Evolutionary conservation across 2,888 invertebrate genomes (phyloP), one percentile per base, ranked within the genome.

Genomic region (Drosophila kanekoi): DNA sequence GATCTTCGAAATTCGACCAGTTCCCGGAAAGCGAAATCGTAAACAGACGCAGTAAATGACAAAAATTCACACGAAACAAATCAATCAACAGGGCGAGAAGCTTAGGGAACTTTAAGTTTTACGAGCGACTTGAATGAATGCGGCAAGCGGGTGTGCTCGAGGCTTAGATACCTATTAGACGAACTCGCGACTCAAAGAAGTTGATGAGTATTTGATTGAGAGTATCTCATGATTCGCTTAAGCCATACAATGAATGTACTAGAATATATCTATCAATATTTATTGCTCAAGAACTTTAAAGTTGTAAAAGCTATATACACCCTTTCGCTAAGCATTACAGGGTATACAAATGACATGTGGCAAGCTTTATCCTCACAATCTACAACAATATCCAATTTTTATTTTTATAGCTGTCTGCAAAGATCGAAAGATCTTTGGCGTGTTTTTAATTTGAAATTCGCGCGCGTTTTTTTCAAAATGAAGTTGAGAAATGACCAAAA

Each of bases 31-130:
- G 14, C 60, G 16, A 49, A 67, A 59, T 69, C 60, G 49, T 69
- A 57, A 73, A 67, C 16, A 48, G 53, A 16, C 44, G 20, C 53
- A 61, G 67, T 65, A 64, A 76, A 70, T 68, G 71, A 71, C 74
- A 72, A 72, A 59, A 77, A 62, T 53, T 77, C 70, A 43, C 58
- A 76, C 57, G 69, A 75, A 67, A 51, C 58, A 70, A 77, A 83
- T 83, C 82, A 81, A 83, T 83, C 79, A 87, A 49, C 51, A 18
- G 51, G 41, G 48, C 41, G 41, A 48, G 59, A 63, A 64, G 54
- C 58, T 73, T 63, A 58, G 43, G 59, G 32, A 41, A 45, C 59
- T 53, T 28, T 2, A 44, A 72, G 45, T 49, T 59, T 75, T 44
- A 56, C 41, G 64, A 43, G 38, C 33, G 13, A 35, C 33, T n/a